These are phyloP conservation scores for Mesocricetus auratus DNA, from an alignment of 2,113 vertebrate genomes.

Conservation along the genomic window DNA sequence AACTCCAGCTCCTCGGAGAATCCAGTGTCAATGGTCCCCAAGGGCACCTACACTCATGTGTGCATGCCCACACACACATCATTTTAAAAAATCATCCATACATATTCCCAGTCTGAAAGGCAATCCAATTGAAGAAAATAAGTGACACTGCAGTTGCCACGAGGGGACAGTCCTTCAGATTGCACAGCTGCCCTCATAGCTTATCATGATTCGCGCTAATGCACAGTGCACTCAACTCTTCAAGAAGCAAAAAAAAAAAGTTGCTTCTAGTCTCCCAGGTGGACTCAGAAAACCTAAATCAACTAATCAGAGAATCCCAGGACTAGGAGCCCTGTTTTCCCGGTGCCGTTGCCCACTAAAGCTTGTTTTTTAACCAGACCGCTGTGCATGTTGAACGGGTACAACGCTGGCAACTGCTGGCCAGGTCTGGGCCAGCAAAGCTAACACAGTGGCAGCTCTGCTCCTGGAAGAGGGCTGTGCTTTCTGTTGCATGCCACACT, in stretches of 20 bases:
- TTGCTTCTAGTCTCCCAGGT: slow-evolving; percentile 48
- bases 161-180: background rate
- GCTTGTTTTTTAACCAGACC: slow-evolving; percentile 82
- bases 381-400: slow-evolving; percentile 86
- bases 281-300: slow-evolving; percentile 68
- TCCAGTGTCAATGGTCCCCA: background rate
- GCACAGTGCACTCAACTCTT: slow-evolving; percentile 42
- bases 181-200: background rate
- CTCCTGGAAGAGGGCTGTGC: slow-evolving; percentile 85
- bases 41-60: background rate
- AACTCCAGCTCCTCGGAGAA: background rate
- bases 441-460: slow-evolving; percentile 86
- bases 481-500: slow-evolving; percentile 91
- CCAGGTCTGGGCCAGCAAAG: slow-evolving; percentile 84
- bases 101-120: background rate
- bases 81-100: background rate
- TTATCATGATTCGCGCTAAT: background rate
- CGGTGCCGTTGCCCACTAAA: slow-evolving; percentile 58
- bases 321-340: slow-evolving; percentile 63
- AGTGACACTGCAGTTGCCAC: background rate
- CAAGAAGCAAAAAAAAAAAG: background rate
- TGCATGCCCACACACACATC: background rate
- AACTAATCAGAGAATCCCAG: slow-evolving; percentile 79
- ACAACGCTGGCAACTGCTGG: slow-evolving; percentile 80
- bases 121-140: slow-evolving; percentile 22